Conservation (phyloP, 2,113 vertebrate species). For the Cyanoderma ruficeps region DNA sequence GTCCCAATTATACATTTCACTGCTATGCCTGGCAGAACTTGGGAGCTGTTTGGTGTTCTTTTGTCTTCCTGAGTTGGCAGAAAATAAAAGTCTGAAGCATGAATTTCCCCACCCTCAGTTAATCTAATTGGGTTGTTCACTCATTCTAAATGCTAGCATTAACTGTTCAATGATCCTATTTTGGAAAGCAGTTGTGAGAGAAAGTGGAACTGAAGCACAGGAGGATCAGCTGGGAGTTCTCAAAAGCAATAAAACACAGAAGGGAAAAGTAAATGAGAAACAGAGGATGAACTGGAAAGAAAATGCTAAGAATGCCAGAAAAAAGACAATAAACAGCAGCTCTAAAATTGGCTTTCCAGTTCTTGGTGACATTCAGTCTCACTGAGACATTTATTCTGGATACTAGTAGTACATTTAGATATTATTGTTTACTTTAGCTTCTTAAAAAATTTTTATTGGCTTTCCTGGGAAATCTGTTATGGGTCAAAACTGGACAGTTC, state of each 20-base stretch:
- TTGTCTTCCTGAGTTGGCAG: conserved; percentile 51
- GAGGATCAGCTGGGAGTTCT: conserved; percentile 52
- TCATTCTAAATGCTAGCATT: conserved; percentile 42
- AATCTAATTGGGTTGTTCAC: conserved; percentile 44
- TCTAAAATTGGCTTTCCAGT: neutral
- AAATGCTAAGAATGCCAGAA: conserved; percentile 23
- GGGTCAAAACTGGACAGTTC: neutral
- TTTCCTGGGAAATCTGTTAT: neutral
- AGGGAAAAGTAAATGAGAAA: conserved; percentile 50
- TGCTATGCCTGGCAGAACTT: neutral
- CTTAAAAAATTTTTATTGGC: neutral
- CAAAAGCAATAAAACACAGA: conserved; percentile 52
- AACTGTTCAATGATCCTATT: conserved; percentile 50
- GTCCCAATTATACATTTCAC: neutral
- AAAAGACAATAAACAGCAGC: neutral
- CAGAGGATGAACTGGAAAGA: conserved; percentile 40
- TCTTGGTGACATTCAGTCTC: conserved; percentile 5
- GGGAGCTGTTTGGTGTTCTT: conserved; percentile 22
- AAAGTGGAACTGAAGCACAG: conserved; percentile 21
- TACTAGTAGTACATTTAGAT: neutral
- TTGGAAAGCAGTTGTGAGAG: conserved; percentile 27
- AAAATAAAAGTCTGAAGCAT: conserved; percentile 14
- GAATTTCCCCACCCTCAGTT: conserved; percentile 14
- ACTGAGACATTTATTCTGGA: neutral
- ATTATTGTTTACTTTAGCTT: neutral